Conservation (phyloP, 2,113 vertebrate species). For the Sisor rabdophorus region DNA sequence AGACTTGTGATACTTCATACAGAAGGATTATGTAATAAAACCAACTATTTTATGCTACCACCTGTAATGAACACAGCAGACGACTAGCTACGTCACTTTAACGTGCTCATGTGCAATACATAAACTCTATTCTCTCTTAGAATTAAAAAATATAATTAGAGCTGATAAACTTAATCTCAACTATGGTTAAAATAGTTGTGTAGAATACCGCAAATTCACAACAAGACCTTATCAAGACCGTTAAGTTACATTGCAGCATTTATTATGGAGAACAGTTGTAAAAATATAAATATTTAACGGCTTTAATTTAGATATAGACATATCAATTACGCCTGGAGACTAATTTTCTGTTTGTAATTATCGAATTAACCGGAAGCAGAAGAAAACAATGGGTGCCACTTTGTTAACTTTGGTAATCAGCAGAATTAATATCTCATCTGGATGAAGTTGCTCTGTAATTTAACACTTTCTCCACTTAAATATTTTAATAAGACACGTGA, state of each 20-base stretch:
- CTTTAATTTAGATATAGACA: too few relatives aligned
- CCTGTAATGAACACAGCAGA: constrained; percentile 17
- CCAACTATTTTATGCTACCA: background rate
- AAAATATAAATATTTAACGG: too few relatives aligned
- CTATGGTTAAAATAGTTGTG: background rate
- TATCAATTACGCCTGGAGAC: too few relatives aligned
- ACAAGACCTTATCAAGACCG: background rate
- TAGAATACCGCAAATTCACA: background rate
- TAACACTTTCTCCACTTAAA: background rate
- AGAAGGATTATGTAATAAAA: background rate
- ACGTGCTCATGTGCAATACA: background rate
- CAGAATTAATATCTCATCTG: background rate
- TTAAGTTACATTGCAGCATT: background rate
- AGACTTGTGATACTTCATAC: background rate
- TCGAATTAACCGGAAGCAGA: background rate
- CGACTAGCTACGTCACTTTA: background rate
- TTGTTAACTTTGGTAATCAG: background rate
- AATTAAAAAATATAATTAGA: background rate
- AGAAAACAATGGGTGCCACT: background rate
- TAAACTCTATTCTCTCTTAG: background rate
- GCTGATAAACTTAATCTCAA: background rate
- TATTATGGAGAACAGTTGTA: too few relatives aligned
- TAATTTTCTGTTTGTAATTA: background rate
- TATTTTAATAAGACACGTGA: background rate
- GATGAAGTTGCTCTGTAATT: background rate